A percentile compares a stretch with the other conserved stretches of the same genome.
phyloP scores from a whole-genome alignment of 1,140 invertebrate species.

The Anastrepha obliqua region DNA sequence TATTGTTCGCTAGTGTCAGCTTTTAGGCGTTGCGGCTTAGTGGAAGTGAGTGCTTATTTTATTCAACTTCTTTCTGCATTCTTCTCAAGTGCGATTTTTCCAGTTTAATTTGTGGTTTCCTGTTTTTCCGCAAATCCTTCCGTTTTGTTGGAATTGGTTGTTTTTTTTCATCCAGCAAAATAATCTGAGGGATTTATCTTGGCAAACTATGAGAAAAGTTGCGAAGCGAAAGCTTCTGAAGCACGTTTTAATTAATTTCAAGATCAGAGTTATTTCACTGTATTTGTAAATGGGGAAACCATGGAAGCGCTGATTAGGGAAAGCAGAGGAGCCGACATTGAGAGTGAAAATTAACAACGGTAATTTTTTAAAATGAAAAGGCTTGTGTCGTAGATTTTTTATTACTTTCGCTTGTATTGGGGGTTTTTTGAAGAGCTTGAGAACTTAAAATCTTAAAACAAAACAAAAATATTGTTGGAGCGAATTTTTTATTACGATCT shows the following conservation, averaged over 20 bases:
- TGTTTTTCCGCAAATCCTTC: slow-evolving; percentile 14
- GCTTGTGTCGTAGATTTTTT: too few species aligned
- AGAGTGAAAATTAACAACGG: too few species aligned
- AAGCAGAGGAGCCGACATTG: too few species aligned
- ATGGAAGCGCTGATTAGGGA: not conserved
- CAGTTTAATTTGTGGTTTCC: slow-evolving; percentile 44
- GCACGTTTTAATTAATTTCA: slow-evolving; percentile 35
- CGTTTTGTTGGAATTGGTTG: not conserved
- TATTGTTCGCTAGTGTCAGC: slow-evolving; percentile 35
- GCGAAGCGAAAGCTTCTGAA: not conserved
- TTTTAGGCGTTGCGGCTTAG: slow-evolving; percentile 35
- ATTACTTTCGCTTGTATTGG: too few species aligned
- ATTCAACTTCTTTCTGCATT: not conserved
- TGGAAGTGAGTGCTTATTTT: not conserved
- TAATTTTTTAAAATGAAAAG: too few species aligned
- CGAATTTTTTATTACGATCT: too few species aligned
- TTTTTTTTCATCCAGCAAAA: not conserved
- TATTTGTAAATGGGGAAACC: too few species aligned
- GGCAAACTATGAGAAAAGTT: not conserved
- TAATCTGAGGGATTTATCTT: not conserved
- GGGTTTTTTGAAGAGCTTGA: too few species aligned
- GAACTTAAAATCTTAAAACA: too few species aligned
- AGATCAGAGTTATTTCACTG: not conserved
- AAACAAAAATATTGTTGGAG: too few species aligned
- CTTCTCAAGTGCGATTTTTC: slow-evolving; percentile 26